Evolutionary conservation across 2,888 invertebrate genomes (phyloP), one percentile per base, ranked within the genome.

Genomic region (Heliconius ismenius): DNA sequence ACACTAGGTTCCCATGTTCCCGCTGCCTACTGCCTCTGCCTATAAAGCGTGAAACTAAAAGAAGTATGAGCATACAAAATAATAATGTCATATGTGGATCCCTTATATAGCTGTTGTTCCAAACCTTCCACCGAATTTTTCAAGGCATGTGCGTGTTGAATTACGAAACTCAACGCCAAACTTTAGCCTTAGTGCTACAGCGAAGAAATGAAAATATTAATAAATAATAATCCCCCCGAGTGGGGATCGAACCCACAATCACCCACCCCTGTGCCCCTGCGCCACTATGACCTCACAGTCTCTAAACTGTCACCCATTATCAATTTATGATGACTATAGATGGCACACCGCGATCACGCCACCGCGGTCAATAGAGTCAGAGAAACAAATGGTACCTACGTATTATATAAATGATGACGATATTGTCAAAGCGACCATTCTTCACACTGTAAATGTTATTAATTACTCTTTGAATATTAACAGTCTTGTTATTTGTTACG

Each of bases 331-430:
- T 76, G 79, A 74, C 75, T 76, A 75, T 74, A 78, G 79, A 80
- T 81, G 80, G 81, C 76, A 62, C 73, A 32, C 74, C 65, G 63
- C 58, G 81, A 81, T 82, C 82, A 82, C 80, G 81, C 82, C 82
- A 82, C 80, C 73, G 70, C 77, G 79, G 76, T 77, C 81, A 80
- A 69, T 73, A 64, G 74, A 79, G 75, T 78, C 79, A 74, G 26
- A 69, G 69, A 63, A 74, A 67, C 49, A 60, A 76, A 28, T 49
- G 49, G 54, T 54, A 54, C 21, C 21, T 6, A 43, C 43, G 0
- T 26, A 36, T 60, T 26, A 26, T 28, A 68, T 67, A 68, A 74
- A 68, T 43, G 67, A 68, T 43, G 67, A 28, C 4, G 64, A 54
- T 26, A n/a, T 32, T 65, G 49, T 65, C 32, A 26, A 24, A 28